Percentiles rank a stretch among this genome's conserved stretches.
Conservation (phyloP, 2,797 vertebrate genomes). For the Chelon auratus region DNA sequence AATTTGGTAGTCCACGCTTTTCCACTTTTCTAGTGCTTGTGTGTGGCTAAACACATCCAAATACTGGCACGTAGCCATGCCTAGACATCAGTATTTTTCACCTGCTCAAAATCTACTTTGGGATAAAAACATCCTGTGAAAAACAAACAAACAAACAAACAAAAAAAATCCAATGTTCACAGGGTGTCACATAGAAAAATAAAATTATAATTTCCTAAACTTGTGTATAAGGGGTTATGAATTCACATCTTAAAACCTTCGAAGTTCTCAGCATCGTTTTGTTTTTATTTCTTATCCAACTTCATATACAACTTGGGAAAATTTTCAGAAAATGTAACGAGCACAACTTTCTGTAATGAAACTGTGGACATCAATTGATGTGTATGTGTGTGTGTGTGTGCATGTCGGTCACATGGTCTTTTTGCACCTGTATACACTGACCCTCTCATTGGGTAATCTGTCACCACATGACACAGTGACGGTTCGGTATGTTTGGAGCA, state of each 20-base stretch:
- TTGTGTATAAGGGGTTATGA: neutral
- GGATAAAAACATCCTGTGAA: neutral
- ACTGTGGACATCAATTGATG: slow-evolving; percentile 49
- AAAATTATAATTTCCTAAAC: neutral
- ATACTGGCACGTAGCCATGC: slow-evolving; percentile 57
- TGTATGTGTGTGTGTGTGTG: slow-evolving; percentile 35
- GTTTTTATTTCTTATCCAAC: neutral
- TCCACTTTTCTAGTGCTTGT: slow-evolving; percentile 73
- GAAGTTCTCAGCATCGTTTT: neutral
- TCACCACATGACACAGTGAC: slow-evolving; percentile 64
- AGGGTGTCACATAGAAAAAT: neutral
- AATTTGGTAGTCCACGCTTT: slow-evolving; percentile 86
- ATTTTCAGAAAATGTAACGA: slow-evolving; percentile 14
- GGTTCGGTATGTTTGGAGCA: slow-evolving; percentile 34
- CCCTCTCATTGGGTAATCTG: slow-evolving; percentile 63
- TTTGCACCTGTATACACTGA: slow-evolving; percentile 61
- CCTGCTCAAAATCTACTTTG: slow-evolving; percentile 29
- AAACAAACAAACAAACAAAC: too few species aligned
- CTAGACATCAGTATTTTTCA: slow-evolving; percentile 25
- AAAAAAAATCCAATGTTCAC: too few species aligned
- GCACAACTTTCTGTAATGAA: slow-evolving; percentile 25
- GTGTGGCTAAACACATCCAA: slow-evolving; percentile 76
- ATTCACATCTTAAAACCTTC: neutral
- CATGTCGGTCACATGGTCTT: slow-evolving; percentile 54
- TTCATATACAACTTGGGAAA: neutral